phyloP scores from a whole-genome alignment of 2,888 invertebrate species.

The Eupithecia subfuscata region DNA sequence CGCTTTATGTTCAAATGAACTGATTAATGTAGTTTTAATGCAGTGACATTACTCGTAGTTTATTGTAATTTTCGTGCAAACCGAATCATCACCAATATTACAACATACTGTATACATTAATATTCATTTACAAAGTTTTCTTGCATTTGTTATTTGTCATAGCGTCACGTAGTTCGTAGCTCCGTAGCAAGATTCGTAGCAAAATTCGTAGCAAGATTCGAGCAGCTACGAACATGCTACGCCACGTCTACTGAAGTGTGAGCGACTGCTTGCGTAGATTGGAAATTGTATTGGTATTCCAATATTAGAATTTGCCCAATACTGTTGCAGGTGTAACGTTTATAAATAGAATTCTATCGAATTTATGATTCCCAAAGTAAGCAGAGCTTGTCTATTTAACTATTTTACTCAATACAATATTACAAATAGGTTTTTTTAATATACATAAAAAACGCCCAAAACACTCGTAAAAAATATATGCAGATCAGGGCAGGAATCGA shows the following conservation, averaged over 20 bases:
- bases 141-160: not conserved
- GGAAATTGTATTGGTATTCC: constrained; percentile 35
- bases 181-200: constrained; percentile 23
- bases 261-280: constrained; percentile 37
- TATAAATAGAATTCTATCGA: constrained; percentile 2
- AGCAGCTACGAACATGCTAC: constrained; percentile 8
- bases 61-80: not conserved
- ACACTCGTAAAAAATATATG: not conserved
- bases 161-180: constrained; percentile 3
- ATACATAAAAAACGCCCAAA: not conserved
- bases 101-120: not conserved
- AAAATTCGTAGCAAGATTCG: constrained; percentile 30
- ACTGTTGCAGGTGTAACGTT: constrained; percentile 18
- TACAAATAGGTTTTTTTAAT: not conserved
- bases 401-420: not conserved
- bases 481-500: not conserved
- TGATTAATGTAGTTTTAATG: not conserved
- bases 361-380: not conserved
- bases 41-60: not conserved
- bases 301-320: constrained; percentile 34
- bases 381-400: no score
- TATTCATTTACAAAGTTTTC: not conserved
- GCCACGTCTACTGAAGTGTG: constrained; percentile 32
- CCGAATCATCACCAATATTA: not conserved
- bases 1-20: not conserved